Evolutionary conservation across 2,888 invertebrate species (phyloP).

Genomic region (Anoncus sp.): DNA sequence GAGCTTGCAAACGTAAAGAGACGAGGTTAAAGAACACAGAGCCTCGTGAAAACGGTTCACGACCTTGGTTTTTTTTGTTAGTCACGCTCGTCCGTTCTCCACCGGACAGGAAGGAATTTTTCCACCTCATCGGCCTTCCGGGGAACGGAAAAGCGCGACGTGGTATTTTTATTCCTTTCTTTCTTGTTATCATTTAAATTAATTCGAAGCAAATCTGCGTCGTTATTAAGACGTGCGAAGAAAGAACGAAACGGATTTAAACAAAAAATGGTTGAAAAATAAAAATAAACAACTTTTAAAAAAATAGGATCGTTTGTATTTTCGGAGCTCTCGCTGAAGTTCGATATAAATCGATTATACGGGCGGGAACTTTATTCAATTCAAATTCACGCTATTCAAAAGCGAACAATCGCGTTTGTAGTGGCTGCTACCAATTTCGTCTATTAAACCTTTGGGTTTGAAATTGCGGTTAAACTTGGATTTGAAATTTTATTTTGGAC

Average conservation of each 20-base stretch:
- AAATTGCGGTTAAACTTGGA: too few species aligned
- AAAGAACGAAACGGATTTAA: conserved; percentile 9
- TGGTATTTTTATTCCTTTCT: background rate
- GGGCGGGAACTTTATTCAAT: too few species aligned
- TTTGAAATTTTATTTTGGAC: too few species aligned
- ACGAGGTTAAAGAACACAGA: conserved; percentile 38
- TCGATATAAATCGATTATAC: conserved; percentile 13
- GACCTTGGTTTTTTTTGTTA: conserved; percentile 48
- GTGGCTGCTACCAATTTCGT: too few species aligned
- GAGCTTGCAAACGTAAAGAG: conserved; percentile 15
- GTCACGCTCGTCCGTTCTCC: conserved; percentile 19
- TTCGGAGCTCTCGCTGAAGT: conserved; percentile 31
- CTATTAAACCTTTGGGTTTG: too few species aligned
- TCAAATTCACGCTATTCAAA: background rate
- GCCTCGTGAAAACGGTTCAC: conserved; percentile 52
- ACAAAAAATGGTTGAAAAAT: conserved; percentile 30
- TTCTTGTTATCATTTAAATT: background rate
- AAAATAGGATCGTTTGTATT: conserved; percentile 56
- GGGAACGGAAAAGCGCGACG: conserved; percentile 17
- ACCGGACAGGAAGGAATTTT: background rate
- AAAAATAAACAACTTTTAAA: conserved; percentile 41
- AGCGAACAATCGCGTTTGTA: background rate
- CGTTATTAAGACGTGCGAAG: conserved; percentile 34
- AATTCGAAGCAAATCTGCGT: conserved; percentile 29
- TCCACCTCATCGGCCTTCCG: background rate